Evolutionary conservation across 2,888 invertebrate species (phyloP), one percentile per base, ranked within the genome.

Genomic region (Monopis laevigella): DNA sequence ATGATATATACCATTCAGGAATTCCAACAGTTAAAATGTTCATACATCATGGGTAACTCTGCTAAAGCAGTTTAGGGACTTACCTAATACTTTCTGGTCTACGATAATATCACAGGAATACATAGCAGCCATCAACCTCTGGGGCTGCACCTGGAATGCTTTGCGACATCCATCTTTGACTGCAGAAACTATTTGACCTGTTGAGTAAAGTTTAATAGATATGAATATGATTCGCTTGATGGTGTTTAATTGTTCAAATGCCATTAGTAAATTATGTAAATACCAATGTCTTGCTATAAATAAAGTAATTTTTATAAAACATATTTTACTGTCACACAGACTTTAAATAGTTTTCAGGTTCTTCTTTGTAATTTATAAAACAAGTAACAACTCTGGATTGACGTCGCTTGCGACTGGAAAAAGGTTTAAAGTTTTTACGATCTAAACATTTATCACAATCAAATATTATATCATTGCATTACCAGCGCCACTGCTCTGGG

Each of bases 61-160:
- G 4, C 12, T 32, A 32, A 32, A 32, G 12, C 12, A 7, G 29
- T 7, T 14, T 30, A 39, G 43, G 11, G n/a, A 85, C 89, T 88
- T 69, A 91, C 96, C 96, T 59, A 96, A 82, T 48, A 92, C 92
- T 74, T 94, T 93, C 24, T 91, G 88, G 54, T 91, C 91, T 17
- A 92, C 93, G 46, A 90, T 87, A 46, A 96, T 92, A 53, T 86
- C 89, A 64, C 86, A 86, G 49, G 84, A 83, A 62, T 96, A 98
- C 93, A 98, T 97, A 3, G 99, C 98, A 2, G 92, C 93, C 84
- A 98, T 93, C 17, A 99, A 72, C 36, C 98, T 84, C 59, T 94
- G 94, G 0, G 93, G 90, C 59, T 93, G 94, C 39, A 88, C 87
- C 62, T 93, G 92, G 60, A 98, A 93, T 0, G 95, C 92, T 60